Conservation (phyloP, 2,888 invertebrate genomes). For the Acleris literana region DNA sequence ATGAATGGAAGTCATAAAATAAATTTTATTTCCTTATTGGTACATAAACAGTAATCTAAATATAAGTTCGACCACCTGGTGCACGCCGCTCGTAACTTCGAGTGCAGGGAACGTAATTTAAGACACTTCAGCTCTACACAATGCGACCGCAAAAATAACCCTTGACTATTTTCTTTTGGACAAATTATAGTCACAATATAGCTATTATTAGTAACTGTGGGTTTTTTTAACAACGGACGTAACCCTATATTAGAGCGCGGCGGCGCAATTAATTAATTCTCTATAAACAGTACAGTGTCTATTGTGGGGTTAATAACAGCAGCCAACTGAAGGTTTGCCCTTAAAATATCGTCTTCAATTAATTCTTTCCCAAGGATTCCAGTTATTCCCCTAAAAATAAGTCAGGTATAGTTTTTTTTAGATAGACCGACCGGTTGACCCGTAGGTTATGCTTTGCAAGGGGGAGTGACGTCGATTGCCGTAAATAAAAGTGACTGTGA, state of each 20-base stretch:
- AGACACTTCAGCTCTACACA: slow-evolving; percentile 64
- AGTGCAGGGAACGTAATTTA: slow-evolving; percentile 74
- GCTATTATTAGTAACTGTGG: slow-evolving; percentile 56
- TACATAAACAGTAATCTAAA: slow-evolving; percentile 71
- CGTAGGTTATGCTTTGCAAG: too few relatives aligned
- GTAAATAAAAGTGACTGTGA: too few relatives aligned
- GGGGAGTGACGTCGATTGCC: too few relatives aligned
- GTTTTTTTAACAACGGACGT: slow-evolving; percentile 27
- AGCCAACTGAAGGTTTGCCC: neutral
- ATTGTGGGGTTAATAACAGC: slow-evolving; percentile 19
- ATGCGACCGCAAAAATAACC: slow-evolving; percentile 78
- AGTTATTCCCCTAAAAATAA: too few relatives aligned
- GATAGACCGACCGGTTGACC: too few relatives aligned
- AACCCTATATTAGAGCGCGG: slow-evolving; percentile 47
- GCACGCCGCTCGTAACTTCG: slow-evolving; percentile 60
- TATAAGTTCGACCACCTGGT: slow-evolving; percentile 79
- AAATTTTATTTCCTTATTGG: slow-evolving; percentile 71
- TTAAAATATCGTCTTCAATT: too few relatives aligned
- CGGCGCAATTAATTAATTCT: slow-evolving; percentile 58
- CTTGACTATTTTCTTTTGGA: slow-evolving; percentile 70
- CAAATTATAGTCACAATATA: slow-evolving; percentile 52
- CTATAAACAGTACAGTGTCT: slow-evolving; percentile 46
- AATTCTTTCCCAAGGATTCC: too few relatives aligned
- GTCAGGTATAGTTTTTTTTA: too few relatives aligned
- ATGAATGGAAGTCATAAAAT: slow-evolving; percentile 75